Percentiles rank a stretch among this genome's conserved stretches.
phyloP scores from a whole-genome alignment of 2,113 vertebrate genomes.

The Isichthys henryi region DNA sequence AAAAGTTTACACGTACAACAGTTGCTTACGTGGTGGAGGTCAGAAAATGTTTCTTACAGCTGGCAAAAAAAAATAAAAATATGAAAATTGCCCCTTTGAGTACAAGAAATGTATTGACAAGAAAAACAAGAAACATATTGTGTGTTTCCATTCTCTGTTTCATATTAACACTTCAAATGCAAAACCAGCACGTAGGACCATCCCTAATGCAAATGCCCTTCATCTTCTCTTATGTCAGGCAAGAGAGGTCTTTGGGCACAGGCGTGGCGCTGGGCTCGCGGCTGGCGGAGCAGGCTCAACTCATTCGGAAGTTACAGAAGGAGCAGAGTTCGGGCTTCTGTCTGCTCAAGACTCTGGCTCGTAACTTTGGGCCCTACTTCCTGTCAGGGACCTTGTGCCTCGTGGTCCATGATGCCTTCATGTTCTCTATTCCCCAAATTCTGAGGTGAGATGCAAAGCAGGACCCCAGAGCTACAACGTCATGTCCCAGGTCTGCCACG shows the following conservation, averaged over 20 bases:
- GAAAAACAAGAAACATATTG: neutral
- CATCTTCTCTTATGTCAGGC: conserved; percentile 52
- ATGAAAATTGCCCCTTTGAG: conserved; percentile 7
- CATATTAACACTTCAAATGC: conserved; percentile 34
- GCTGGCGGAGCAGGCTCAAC: conserved; percentile 64
- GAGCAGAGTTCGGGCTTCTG: conserved; percentile 54
- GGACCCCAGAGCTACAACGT: neutral
- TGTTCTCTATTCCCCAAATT: conserved; percentile 77
- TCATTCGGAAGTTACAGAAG: conserved; percentile 64
- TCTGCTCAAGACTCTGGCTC: conserved; percentile 68
- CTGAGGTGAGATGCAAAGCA: conserved; percentile 66
- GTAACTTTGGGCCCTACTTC: conserved; percentile 71
- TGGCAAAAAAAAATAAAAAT: conserved; percentile 19
- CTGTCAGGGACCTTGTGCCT: conserved; percentile 72
- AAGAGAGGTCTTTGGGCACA: conserved; percentile 42
- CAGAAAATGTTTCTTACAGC: conserved; percentile 35
- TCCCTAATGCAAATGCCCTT: conserved; percentile 30
- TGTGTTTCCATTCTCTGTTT: conserved; percentile 32
- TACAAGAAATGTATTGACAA: conserved; percentile 23
- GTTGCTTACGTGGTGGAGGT: conserved; percentile 20
- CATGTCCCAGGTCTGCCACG: neutral
- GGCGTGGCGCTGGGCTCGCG: conserved; percentile 36
- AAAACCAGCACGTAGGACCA: conserved; percentile 9
- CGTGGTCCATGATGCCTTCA: conserved; percentile 72
- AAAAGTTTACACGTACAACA: conserved; percentile 29